phyloP scores from a whole-genome alignment of 2,888 invertebrate species.

The Xanthostigma xanthostigma region DNA sequence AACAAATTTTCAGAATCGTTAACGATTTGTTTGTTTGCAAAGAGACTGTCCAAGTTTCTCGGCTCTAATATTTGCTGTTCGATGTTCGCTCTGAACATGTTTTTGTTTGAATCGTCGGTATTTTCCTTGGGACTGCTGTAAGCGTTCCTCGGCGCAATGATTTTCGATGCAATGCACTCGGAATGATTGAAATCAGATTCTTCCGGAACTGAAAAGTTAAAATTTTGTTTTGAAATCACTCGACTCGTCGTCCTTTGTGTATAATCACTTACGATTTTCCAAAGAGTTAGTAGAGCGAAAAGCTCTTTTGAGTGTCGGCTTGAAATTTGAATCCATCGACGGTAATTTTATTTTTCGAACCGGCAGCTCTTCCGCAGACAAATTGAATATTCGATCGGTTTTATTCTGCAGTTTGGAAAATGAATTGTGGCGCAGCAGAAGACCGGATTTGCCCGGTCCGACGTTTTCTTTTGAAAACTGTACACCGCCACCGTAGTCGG shows the following conservation, averaged over 20 bases:
- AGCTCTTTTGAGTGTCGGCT: constrained; percentile 34
- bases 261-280: constrained; percentile 24
- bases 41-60: constrained; percentile 28
- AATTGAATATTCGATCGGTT: constrained; percentile 26
- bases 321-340: constrained; percentile 35
- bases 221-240: neutral
- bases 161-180: constrained; percentile 10
- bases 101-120: constrained; percentile 20
- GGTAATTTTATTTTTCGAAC: constrained; percentile 34
- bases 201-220: constrained; percentile 29
- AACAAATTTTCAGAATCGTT: constrained; percentile 28
- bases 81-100: constrained; percentile 15
- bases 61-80: constrained; percentile 27
- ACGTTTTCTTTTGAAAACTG: constrained; percentile 18
- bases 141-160: constrained; percentile 21
- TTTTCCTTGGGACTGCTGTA: constrained; percentile 30
- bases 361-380: constrained; percentile 21
- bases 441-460: constrained; percentile 24
- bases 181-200: constrained; percentile 24
- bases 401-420: constrained; percentile 20
- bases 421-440: constrained; percentile 19
- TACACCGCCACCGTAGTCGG: constrained; percentile 14
- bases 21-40: constrained; percentile 28
- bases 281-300: constrained; percentile 25
- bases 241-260: neutral